These are phyloP conservation scores for Drosophila conformis DNA, from an alignment of 2,888 invertebrate genomes.

Conservation along the genomic window DNA sequence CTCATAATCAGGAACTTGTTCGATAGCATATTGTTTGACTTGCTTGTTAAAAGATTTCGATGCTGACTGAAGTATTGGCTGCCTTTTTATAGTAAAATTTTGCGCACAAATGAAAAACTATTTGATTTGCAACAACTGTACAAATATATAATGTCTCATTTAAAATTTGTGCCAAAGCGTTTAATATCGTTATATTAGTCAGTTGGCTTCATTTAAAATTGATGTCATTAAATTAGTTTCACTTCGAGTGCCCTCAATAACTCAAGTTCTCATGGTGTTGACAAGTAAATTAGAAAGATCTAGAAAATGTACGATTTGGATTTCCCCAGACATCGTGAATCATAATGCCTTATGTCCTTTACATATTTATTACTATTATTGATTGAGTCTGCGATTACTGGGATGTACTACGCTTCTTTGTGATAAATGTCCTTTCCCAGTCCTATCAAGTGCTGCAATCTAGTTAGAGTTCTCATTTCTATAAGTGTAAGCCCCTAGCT, in stretches of 20 bases:
- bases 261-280: background rate
- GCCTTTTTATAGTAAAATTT: constrained; percentile 55
- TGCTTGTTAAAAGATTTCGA: constrained; percentile 32
- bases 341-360: background rate
- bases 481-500: too few species aligned
- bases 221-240: constrained; percentile 1
- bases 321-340: background rate
- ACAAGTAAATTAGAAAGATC: background rate
- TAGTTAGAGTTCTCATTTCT: background rate
- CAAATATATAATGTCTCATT: constrained; percentile 46
- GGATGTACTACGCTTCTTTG: background rate
- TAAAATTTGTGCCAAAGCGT: constrained; percentile 20
- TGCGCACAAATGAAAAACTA: constrained; percentile 13
- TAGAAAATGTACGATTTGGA: background rate
- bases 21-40: constrained; percentile 49
- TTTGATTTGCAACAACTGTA: constrained; percentile 47
- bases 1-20: constrained; percentile 61
- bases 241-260: background rate
- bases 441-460: background rate
- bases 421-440: background rate
- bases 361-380: background rate
- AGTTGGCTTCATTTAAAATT: background rate
- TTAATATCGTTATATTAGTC: background rate
- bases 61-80: constrained; percentile 27
- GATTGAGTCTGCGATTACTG: background rate